Base-by-base conservation (phyloP, 2,888 invertebrate genomes). In the Pyrocoelia pectoralis region DNA sequence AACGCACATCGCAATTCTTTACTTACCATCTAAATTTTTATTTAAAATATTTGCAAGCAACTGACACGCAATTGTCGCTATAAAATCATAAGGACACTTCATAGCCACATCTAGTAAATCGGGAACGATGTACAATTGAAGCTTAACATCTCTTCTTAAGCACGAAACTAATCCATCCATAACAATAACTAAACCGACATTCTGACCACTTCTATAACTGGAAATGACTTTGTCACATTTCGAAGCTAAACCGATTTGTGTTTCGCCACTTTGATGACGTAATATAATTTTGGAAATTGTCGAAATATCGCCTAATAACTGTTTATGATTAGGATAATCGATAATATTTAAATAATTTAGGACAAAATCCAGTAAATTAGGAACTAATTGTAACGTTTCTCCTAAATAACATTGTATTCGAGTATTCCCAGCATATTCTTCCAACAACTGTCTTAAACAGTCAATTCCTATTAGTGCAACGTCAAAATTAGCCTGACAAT, bases 41-140 rank as follows among this genome's bases (percentile, higher is more conserved):
- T 89, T 89, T 46, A 88, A 71, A 57, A 88, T 78, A 77, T 87
- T 86, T 0, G 87, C 85, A 56, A 86, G 73, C 55, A 88, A 75
- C 66, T 83, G 80, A 72, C 83, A 84, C 0, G 84, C 82, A 65
- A 83, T 82, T 9, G 74, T 75, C 64, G 82, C 82, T 3, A 83
- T 12, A 15, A 50, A 40, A 10, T 50, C 13, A 10, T 59, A 18
- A 15, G 43, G n/a, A 4, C 33, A 14, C 12, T 59, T 59, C 15
- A 55, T 71, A 15, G 76, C 76, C 65, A 77, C 75, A 0, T 78
- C 74, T 70, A 80, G 80, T 0, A 78, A 71, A 40, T 85, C 70
- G 38, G 77, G 61, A 79, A 80, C 53, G 74, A 72, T 1, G 75
- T 66, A 68, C 9, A 63, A 43, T 14, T 68, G 33, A 9, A 82